Conservation (phyloP, 2,888 invertebrate genomes). For the Odontothrips loti region DNA sequence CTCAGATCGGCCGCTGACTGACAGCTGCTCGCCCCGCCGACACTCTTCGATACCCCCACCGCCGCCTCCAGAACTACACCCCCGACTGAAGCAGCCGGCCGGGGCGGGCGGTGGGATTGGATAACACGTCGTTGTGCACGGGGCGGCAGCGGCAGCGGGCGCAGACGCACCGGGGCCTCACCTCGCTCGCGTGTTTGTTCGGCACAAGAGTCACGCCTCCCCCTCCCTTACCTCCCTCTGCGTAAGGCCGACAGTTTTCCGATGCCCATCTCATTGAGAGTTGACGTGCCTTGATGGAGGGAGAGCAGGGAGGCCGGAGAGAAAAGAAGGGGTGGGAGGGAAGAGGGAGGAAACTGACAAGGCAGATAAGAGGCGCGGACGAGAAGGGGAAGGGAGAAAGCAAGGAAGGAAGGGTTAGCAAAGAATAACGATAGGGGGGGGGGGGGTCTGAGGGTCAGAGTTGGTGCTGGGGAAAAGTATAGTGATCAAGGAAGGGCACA, state of each 20-base stretch:
- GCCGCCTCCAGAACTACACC: neutral
- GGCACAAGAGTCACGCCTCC: neutral
- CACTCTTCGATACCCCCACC: neutral
- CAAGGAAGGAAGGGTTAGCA: no score
- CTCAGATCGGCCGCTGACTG: neutral
- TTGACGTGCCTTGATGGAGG: conserved; percentile 9
- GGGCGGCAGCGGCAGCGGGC: no score
- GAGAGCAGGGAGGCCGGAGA: neutral
- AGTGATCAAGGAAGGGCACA: no score
- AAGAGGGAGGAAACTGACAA: neutral
- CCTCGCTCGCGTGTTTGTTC: no score
- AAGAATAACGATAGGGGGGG: no score
- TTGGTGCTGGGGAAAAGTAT: neutral
- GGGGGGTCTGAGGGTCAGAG: neutral
- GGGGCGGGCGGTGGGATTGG: neutral
- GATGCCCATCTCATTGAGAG: conserved; percentile 26
- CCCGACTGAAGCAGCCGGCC: no score
- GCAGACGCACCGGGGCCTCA: no score
- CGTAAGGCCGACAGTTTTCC: conserved; percentile 17
- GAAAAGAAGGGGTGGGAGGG: neutral
- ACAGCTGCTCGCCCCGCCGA: neutral
- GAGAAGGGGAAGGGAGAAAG: neutral
- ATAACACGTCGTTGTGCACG: conserved; percentile 1
- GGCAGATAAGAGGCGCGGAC: neutral
- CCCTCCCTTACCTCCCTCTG: neutral